Evolutionary conservation across 2,113 vertebrate species (phyloP), one percentile per base, ranked within the genome.

Genomic region (Chloropsis hardwickii): DNA sequence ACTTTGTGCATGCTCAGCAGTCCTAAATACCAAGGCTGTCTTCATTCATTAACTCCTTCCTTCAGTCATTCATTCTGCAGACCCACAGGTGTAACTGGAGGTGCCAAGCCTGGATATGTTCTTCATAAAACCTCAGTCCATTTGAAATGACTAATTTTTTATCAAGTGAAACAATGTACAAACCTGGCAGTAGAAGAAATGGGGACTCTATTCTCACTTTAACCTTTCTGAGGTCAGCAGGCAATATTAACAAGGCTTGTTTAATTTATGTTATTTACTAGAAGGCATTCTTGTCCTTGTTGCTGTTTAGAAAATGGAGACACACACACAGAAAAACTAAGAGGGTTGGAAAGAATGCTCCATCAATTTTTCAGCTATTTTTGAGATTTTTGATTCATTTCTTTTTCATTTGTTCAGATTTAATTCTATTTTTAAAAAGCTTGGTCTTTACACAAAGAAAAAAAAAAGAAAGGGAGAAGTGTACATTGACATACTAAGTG

Each of bases 401-500:
- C 47, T 67, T 94, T 94, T 95, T 92, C 56, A 87, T 96, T 94
- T 95, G 66, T 79, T 91, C 85, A 40, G 64, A 87, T 62, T 92
- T 91, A 87, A 86, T 90, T 96, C 79, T 91, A 31, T 92, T 93
- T 94, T 93, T 90, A 27, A 92, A 92, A 88, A 85, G 79, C 90
- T 64, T 78, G 33, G 50, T 92, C 92, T 92, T 91, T 95, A 87
- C 87, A 90, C 91, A 94, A 94, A 91, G 80, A 28, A 24, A 62
- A 94, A 94, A 95, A 86, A 37, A 86, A 37, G 93, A 91, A 76
- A 83, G 51, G 82, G 82, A 88, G 88, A 95, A 97, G 81, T 87
- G 88, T 97, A 95, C 53, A 91, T 81, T 91, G 77, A 94, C 84
- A 89, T 69, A 86, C 84, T 95, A 95, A 97, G 94, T 74, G 94